Percentiles rank a stretch among this genome's conserved stretches.
phyloP scores from a whole-genome alignment of 2,888 invertebrate genomes.

The Microctonus hyperodae region DNA sequence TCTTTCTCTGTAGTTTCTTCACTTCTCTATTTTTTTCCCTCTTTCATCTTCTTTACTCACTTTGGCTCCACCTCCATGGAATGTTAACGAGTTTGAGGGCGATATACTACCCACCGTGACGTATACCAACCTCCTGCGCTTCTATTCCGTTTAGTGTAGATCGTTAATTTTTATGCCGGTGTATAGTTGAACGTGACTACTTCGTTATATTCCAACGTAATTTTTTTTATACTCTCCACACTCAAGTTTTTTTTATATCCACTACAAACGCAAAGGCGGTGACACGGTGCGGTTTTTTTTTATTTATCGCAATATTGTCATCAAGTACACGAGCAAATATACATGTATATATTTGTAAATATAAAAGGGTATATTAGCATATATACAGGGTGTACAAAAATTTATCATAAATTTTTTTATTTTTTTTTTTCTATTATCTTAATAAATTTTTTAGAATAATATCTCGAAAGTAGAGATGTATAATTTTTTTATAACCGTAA shows the following conservation, averaged over 20 bases:
- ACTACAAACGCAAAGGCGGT: neutral
- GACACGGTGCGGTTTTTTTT: slow-evolving; percentile 6
- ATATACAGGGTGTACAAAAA: neutral
- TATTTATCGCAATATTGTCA: slow-evolving; percentile 5
- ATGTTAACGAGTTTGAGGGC: slow-evolving; percentile 26
- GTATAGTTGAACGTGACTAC: slow-evolving; percentile 22
- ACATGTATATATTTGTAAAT: neutral
- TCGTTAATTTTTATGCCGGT: slow-evolving; percentile 24
- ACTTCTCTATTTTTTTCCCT: neutral
- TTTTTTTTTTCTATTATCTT: too few relatives aligned
- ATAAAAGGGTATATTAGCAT: neutral
- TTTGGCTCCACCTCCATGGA: slow-evolving; percentile 12
- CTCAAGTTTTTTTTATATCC: neutral
- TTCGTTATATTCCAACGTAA: neutral
- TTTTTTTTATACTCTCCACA: neutral
- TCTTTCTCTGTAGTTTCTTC: neutral
- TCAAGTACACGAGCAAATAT: too few relatives aligned
- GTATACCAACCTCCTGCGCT: slow-evolving; percentile 20
- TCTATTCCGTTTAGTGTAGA: slow-evolving; percentile 23
- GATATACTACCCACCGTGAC: slow-evolving; percentile 22
- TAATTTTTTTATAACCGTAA: neutral
- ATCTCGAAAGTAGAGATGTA: too few relatives aligned
- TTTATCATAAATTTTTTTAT: too few relatives aligned
- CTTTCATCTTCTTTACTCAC: slow-evolving; percentile 5
- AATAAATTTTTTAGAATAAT: too few relatives aligned